Evolutionary conservation across 2,113 vertebrate species (phyloP).

Genomic region (Chamaetylas fuelleborni): DNA sequence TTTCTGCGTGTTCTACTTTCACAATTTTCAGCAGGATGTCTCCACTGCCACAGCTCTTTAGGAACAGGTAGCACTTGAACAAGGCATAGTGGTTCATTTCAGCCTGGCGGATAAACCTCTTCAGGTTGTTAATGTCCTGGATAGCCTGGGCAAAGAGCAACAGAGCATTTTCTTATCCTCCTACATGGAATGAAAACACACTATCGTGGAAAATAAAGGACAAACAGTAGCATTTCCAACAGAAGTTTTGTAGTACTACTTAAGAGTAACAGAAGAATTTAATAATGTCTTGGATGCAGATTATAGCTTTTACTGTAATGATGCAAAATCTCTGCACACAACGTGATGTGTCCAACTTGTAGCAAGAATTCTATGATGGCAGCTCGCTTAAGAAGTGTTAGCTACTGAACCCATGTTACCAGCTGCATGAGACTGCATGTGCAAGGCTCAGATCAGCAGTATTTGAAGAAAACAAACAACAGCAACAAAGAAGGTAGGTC

Average conservation of each 20-base stretch:
- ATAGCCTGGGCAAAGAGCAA: slow-evolving; percentile 83
- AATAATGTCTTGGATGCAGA: background rate
- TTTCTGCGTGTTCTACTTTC: slow-evolving; percentile 88
- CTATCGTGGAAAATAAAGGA: background rate
- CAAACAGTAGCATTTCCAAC: background rate
- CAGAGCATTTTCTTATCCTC: background rate
- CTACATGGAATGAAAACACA: background rate
- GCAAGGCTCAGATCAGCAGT: background rate
- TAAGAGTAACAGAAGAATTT: background rate
- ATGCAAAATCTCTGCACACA: background rate
- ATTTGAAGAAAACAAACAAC: background rate
- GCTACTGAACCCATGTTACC: background rate
- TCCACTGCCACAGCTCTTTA: slow-evolving; percentile 92
- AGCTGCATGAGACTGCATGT: fast-evolving
- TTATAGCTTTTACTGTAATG: background rate
- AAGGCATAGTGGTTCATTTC: slow-evolving; percentile 96
- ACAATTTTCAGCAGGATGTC: slow-evolving; percentile 91
- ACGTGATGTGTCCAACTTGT: background rate
- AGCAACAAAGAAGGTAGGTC: background rate
- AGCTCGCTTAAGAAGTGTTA: background rate
- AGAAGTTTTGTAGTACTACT: background rate
- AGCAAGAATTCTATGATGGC: background rate
- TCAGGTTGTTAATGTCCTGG: slow-evolving; percentile 97
- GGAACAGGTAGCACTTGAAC: slow-evolving; percentile 92
- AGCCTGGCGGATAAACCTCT: slow-evolving; percentile 93